These are phyloP conservation scores for Siniperca obscura DNA, from an alignment of 2,797 vertebrate species.

Conservation along the genomic window DNA sequence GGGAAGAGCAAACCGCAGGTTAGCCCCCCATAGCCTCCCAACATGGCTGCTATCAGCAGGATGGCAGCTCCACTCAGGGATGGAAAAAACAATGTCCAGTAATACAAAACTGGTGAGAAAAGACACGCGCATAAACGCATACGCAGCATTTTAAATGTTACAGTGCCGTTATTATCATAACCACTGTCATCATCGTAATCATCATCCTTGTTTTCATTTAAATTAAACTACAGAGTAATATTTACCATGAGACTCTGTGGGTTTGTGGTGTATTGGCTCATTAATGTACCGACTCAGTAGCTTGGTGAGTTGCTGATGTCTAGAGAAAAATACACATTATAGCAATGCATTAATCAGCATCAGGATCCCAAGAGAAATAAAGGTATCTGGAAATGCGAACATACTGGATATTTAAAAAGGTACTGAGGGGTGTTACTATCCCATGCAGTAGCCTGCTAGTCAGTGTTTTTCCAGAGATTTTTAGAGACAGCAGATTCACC, in stretches of 20 bases:
- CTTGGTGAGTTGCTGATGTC: conserved; percentile 86
- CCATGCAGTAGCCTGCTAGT: background rate
- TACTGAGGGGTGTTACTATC: conserved; percentile 14
- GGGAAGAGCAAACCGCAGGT: conserved; percentile 83
- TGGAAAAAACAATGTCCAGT: conserved; percentile 85
- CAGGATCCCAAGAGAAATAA: conserved; percentile 48
- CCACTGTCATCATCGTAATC: background rate
- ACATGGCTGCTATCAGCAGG: conserved; percentile 80
- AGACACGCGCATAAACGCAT: background rate
- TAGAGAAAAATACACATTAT: conserved; percentile 67
- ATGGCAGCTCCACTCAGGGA: conserved; percentile 80
- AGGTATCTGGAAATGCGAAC: conserved; percentile 33
- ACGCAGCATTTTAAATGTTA: background rate
- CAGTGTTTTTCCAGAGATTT: conserved; percentile 27
- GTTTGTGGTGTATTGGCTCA: conserved; percentile 80
- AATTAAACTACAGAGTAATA: conserved; percentile 18
- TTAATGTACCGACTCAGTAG: conserved; percentile 80
- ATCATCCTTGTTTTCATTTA: conserved; percentile 3
- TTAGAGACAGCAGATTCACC: conserved; percentile 72
- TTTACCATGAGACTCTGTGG: conserved; percentile 83
- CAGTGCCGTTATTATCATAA: background rate
- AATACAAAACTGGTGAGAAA: conserved; percentile 82
- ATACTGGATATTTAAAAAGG: conserved; percentile 27
- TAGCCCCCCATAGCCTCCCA: conserved; percentile 83
- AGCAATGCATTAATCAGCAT: conserved; percentile 59